Evolutionary conservation across 2,888 invertebrate species (phyloP), one percentile per base, ranked within the genome.

Genomic region (Meteorus colon): DNA sequence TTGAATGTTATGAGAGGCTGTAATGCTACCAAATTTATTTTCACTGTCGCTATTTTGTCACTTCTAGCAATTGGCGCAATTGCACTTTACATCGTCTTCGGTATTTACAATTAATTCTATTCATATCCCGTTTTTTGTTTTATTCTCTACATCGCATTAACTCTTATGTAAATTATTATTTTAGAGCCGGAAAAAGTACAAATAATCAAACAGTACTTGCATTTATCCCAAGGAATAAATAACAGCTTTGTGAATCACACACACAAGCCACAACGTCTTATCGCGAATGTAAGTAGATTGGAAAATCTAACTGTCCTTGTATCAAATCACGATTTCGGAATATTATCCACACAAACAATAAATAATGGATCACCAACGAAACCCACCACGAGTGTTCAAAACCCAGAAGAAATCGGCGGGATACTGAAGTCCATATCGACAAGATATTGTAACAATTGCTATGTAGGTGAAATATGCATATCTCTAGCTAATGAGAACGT

Each of bases 401-500:
- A 60, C 3, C 27, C 12, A 27, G 4, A 24, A 16, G 14, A 48
- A 16, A 16, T 48, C 14, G n/a, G 19, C 27, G 3, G 10, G 16
- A 16, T 4, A 29, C 14, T 31, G 62, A 62, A 29, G 3, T 84
- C 27, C 14, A 1, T 16, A 4, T n/a, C 62, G 5, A 3, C 16
- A n/a, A 84, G 89, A 73, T 84, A 87, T 75, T 89, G 89, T 82
- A 85, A 85, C 81, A 87, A 88, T 74, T 89, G 89, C 73, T 75
- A 84, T 65, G 24, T 77, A 27, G 84, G 80, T 5, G 93, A 93
- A 89, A 92, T 94, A 77, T 94, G 94, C 89, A 92, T 94, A 88
- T 91, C 93, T 69, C 91, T 93, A 81, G 92, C 92, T 82, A 91
- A 90, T 81, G 93, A 92, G 83, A 91, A 92, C 68, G 91, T 91